phyloP scores from a whole-genome alignment of 2,797 vertebrate genomes.

The Microcaecilia unicolor region DNA sequence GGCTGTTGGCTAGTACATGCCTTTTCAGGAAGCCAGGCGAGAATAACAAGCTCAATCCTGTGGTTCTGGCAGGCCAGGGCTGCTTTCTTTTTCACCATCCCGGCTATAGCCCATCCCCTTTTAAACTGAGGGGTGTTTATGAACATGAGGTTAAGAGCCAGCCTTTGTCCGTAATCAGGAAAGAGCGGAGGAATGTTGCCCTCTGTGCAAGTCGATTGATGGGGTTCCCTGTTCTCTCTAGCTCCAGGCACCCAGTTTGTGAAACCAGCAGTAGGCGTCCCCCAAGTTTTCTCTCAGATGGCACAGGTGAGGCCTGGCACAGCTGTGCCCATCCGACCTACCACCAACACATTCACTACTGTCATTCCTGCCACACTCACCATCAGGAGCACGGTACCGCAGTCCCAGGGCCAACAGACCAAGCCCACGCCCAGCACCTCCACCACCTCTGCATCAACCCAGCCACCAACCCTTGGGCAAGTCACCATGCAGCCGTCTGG shows the following conservation, averaged over 20 bases:
- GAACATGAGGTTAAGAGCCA: too few relatives aligned
- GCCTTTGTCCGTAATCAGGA: too few relatives aligned
- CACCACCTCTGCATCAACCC: conserved; percentile 41
- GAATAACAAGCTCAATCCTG: too few relatives aligned
- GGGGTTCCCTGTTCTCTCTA: too few relatives aligned
- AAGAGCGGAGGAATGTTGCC: too few relatives aligned
- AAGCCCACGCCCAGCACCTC: conserved; percentile 51
- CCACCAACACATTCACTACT: conserved; percentile 65
- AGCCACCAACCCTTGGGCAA: conserved; percentile 35
- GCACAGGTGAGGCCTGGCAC: conserved; percentile 57
- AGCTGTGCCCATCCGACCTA: conserved; percentile 42
- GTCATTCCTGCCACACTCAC: conserved; percentile 81
- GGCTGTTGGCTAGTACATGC: too few relatives aligned
- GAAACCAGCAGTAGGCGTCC: conserved; percentile 62
- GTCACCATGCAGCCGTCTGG: conserved; percentile 44
- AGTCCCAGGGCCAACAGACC: conserved; percentile 50
- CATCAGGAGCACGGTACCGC: conserved; percentile 63
- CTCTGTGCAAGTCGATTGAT: too few relatives aligned
- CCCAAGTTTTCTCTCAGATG: conserved; percentile 70
- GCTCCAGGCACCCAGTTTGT: conserved; percentile 65
- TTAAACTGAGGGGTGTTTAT: too few relatives aligned
- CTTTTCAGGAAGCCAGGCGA: too few relatives aligned
- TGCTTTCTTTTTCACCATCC: too few relatives aligned
- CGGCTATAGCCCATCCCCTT: too few relatives aligned
- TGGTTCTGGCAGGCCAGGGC: too few relatives aligned